A percentile compares a stretch with the other conserved stretches of the same genome.
Evolutionary conservation across 53 echinoderm and acorn worm species (phyloP).

Genomic region (Paracentrotus lividus): DNA sequence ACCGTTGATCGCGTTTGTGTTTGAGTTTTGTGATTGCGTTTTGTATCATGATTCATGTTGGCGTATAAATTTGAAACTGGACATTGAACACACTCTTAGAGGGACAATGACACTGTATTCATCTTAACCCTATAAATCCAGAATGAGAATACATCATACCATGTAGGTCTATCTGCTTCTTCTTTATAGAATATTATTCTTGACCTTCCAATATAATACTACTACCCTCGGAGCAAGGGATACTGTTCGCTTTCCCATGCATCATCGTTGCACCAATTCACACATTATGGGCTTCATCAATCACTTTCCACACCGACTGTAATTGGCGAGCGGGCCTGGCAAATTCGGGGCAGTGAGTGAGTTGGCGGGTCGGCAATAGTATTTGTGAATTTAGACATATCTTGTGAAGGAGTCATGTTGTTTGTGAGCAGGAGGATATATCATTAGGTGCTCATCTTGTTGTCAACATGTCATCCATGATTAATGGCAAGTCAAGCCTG

Average conservation of each 20-base stretch:
- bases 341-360: slow-evolving; percentile 64
- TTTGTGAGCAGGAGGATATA: slow-evolving; percentile 69
- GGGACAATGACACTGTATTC: background rate
- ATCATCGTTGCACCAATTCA: slow-evolving; percentile 67
- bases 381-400: slow-evolving; percentile 66
- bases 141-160: background rate
- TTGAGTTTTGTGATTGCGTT: too few species aligned
- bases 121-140: background rate
- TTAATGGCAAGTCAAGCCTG: slow-evolving; percentile 52
- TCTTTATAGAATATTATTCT: background rate
- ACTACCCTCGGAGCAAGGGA: background rate
- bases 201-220: background rate
- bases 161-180: background rate
- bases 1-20: too few species aligned
- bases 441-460: slow-evolving; percentile 70
- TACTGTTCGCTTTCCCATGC: slow-evolving; percentile 34
- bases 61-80: too few species aligned
- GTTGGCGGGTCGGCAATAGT: slow-evolving; percentile 46
- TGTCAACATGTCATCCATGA: slow-evolving; percentile 70
- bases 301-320: slow-evolving; percentile 60
- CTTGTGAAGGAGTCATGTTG: slow-evolving; percentile 63
- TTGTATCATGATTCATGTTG: too few species aligned
- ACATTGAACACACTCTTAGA: background rate
- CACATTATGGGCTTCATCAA: slow-evolving; percentile 62
- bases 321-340: slow-evolving; percentile 63